Evolutionary conservation across 2,797 vertebrate genomes (phyloP).

Genomic region (Hippoglossus hippoglossus): DNA sequence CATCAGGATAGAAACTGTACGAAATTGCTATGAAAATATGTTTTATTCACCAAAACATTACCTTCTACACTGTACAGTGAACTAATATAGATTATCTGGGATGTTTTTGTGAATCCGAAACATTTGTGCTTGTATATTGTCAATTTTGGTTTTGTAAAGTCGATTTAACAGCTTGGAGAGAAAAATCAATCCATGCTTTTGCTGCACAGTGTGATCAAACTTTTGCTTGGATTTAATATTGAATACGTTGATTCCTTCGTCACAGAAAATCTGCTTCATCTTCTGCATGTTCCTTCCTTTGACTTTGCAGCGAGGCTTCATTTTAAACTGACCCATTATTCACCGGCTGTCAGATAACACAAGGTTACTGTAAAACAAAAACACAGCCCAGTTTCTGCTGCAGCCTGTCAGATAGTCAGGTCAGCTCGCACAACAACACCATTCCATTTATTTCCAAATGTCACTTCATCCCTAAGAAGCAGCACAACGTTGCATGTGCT

Average conservation of each 20-base stretch:
- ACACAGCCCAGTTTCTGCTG: conserved; percentile 17
- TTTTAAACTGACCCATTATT: conserved; percentile 46
- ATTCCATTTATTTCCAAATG: conserved; percentile 27
- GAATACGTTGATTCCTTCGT: conserved; percentile 16
- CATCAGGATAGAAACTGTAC: neutral
- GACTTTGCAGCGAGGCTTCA: conserved; percentile 20
- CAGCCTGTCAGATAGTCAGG: conserved; percentile 42
- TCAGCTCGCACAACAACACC: conserved; percentile 34
- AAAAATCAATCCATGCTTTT: neutral
- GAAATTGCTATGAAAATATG: neutral
- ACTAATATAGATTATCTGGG: neutral
- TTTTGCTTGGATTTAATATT: neutral
- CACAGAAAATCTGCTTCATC: conserved; percentile 6
- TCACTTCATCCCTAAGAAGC: conserved; percentile 9
- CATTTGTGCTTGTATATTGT: neutral
- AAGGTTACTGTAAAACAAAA: conserved; percentile 50
- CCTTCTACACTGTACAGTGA: neutral
- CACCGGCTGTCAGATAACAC: conserved; percentile 37
- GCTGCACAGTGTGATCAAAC: neutral
- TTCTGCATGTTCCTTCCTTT: conserved; percentile 5
- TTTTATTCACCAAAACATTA: neutral
- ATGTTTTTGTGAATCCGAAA: conserved; percentile 6
- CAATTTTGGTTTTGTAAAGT: neutral
- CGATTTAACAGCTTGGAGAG: neutral
- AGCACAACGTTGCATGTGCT: conserved; percentile 1